Conservation (phyloP, 30 jellyfish, hydroid and myxozoan genomes). For the Aurelia sp. region DNA sequence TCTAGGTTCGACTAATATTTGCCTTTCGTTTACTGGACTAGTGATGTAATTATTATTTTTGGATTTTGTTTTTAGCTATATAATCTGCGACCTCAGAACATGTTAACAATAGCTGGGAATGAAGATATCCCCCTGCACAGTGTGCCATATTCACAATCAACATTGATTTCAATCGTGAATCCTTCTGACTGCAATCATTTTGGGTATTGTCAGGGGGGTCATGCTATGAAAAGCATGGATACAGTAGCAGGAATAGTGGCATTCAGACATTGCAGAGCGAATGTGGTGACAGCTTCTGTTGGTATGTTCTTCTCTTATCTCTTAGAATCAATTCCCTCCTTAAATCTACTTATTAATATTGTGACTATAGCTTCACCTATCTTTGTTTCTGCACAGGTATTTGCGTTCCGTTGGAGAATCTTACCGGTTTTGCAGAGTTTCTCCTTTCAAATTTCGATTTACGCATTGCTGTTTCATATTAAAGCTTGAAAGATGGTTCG, state of each 20-base stretch:
- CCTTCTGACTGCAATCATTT: constrained; percentile 88
- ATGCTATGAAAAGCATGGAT: constrained; percentile 89
- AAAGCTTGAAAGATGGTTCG: too few species aligned
- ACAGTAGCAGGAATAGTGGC: constrained; percentile 93
- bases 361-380: too few species aligned
- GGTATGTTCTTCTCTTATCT: constrained; percentile 45
- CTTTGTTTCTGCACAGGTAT: too few species aligned
- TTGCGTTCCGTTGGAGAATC: too few species aligned
- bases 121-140: constrained; percentile 70
- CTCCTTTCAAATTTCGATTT: too few species aligned
- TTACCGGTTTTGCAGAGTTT: too few species aligned
- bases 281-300: constrained; percentile 84
- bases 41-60: too few species aligned
- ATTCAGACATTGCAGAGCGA: constrained; percentile 82
- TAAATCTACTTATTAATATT: too few species aligned
- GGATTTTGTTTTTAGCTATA: constrained; percentile 13
- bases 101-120: constrained; percentile 60
- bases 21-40: too few species aligned
- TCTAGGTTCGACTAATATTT: too few species aligned
- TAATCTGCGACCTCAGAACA: constrained; percentile 66
- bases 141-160: constrained; percentile 79
- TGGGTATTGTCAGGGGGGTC: constrained; percentile 88
- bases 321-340: too few species aligned
- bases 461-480: too few species aligned
- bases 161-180: constrained; percentile 70